These are phyloP conservation scores for Anableps anableps DNA, from an alignment of 2,797 vertebrate species.

Conservation along the genomic window DNA sequence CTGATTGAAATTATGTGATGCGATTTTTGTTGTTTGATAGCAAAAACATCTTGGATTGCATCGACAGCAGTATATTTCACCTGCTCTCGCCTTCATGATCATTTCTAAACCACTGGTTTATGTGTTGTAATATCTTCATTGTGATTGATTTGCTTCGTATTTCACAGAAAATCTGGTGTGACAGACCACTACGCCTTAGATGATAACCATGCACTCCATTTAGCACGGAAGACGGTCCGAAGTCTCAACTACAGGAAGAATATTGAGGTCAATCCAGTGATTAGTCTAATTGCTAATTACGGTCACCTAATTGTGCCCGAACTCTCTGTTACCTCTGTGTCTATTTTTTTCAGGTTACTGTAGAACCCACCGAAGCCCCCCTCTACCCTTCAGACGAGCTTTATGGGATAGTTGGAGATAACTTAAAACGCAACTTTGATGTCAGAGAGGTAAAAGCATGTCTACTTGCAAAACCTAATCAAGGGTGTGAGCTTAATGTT, in stretches of 20 bases:
- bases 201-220: slow-evolving; percentile 93
- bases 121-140: slow-evolving; percentile 3
- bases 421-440: slow-evolving; percentile 95
- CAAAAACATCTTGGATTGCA: neutral
- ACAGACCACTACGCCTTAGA: slow-evolving; percentile 95
- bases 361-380: slow-evolving; percentile 89
- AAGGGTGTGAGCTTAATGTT: neutral
- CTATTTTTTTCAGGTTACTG: slow-evolving; percentile 82
- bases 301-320: neutral
- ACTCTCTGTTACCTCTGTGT: neutral
- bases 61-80: neutral
- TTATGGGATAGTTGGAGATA: slow-evolving; percentile 95
- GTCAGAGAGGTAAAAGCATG: slow-evolving; percentile 88
- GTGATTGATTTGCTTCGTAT: slow-evolving; percentile 25
- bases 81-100: neutral
- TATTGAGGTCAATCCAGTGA: slow-evolving; percentile 84
- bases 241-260: slow-evolving; percentile 94
- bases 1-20: neutral
- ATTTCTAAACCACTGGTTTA: neutral
- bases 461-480: slow-evolving; percentile 4
- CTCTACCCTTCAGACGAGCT: slow-evolving; percentile 93
- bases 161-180: slow-evolving; percentile 92
- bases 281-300: neutral
- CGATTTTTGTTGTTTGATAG: neutral
- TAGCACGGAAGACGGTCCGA: slow-evolving; percentile 90